phyloP scores from a whole-genome alignment of 2,113 vertebrate genomes.

The Zeus faber region DNA sequence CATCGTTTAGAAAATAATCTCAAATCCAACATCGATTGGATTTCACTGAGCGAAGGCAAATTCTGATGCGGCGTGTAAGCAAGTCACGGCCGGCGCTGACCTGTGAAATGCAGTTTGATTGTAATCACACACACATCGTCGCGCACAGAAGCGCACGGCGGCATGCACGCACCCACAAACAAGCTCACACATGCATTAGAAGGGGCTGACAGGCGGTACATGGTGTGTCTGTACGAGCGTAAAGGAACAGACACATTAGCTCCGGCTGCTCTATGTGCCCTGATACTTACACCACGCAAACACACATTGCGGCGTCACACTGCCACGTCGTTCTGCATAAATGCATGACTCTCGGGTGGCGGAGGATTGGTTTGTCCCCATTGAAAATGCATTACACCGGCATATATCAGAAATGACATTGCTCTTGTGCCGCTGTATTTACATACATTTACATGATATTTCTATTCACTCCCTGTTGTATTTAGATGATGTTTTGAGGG shows the following conservation, averaged over 20 bases:
- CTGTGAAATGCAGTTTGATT: slow-evolving; percentile 32
- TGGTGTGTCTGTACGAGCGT: background rate
- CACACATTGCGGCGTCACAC: background rate
- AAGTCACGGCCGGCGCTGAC: slow-evolving; percentile 11
- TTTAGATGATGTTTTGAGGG: slow-evolving; percentile 21
- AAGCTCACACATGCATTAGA: background rate
- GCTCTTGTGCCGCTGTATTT: slow-evolving; percentile 34
- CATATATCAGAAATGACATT: slow-evolving; percentile 39
- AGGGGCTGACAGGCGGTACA: background rate
- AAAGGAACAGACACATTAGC: background rate
- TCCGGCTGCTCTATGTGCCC: background rate
- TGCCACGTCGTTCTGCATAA: slow-evolving; percentile 15
- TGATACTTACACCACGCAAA: background rate
- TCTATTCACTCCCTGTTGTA: slow-evolving; percentile 23
- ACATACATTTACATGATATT: slow-evolving; percentile 43
- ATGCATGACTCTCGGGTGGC: slow-evolving; percentile 13
- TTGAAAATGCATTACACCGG: slow-evolving; percentile 37
- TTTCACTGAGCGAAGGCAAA: slow-evolving; percentile 1
- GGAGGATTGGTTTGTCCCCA: background rate
- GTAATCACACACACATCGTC: slow-evolving; percentile 9
- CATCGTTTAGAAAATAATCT: background rate
- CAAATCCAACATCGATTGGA: background rate
- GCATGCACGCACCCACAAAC: slow-evolving; percentile 29
- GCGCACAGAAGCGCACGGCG: slow-evolving; percentile 22
- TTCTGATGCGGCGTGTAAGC: slow-evolving; percentile 6